These are phyloP conservation scores for Aleadryas rufinucha DNA, from an alignment of 2,113 vertebrate species.

Conservation along the genomic window DNA sequence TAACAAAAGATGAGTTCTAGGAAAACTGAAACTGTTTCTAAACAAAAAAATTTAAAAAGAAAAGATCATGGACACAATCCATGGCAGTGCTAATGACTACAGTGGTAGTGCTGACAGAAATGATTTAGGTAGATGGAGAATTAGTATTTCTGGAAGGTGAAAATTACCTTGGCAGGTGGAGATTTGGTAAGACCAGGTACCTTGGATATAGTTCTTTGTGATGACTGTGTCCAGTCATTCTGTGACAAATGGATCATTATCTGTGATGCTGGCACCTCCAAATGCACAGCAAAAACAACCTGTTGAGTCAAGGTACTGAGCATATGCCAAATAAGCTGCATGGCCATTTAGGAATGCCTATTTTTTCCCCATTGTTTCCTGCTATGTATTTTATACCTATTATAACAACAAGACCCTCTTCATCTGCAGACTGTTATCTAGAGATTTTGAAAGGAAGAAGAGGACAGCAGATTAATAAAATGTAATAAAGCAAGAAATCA, in stretches of 20 bases:
- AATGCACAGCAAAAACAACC: neutral
- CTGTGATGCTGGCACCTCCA: neutral
- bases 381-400: neutral
- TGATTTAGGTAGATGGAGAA: neutral
- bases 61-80: neutral
- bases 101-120: neutral
- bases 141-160: neutral
- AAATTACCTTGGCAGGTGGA: neutral
- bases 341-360: neutral
- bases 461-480: neutral
- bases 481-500: neutral
- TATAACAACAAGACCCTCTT: neutral
- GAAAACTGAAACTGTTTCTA: neutral
- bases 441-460: neutral
- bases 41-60: neutral
- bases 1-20: neutral
- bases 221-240: neutral
- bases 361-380: neutral
- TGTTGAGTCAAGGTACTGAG: neutral
- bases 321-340: neutral
- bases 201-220: neutral
- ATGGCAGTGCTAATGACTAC: neutral
- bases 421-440: neutral
- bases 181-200: neutral
- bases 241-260: neutral